phyloP scores from a whole-genome alignment of 2,888 invertebrate genomes.

The Petrolisthes manimaculis region DNA sequence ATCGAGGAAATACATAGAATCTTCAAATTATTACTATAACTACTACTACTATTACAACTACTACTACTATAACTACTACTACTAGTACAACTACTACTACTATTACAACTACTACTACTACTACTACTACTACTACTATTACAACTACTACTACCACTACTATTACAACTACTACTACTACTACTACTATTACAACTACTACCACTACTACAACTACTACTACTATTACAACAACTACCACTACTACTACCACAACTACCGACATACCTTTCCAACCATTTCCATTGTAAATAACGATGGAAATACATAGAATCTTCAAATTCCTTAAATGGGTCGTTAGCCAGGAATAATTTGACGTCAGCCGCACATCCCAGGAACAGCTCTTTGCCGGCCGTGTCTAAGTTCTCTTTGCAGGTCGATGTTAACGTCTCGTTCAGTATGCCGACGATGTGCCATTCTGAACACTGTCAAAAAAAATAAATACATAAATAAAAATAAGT shows the following conservation, averaged over 20 bases:
- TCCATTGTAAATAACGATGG: constrained; percentile 96
- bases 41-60: too few species aligned
- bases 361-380: constrained; percentile 90
- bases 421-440: constrained; percentile 79
- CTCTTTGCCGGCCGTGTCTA: constrained; percentile 79
- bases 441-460: constrained; percentile 75
- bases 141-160: neutral
- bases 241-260: too few species aligned
- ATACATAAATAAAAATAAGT: neutral
- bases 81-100: neutral
- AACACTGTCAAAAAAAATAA: constrained; percentile 29
- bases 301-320: constrained; percentile 97
- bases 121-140: constrained; percentile 1
- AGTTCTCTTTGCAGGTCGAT: constrained; percentile 76
- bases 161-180: neutral
- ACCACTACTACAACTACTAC: too few species aligned
- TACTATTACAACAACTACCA: too few species aligned
- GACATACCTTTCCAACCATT: constrained; percentile 91
- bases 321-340: constrained; percentile 90
- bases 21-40: too few species aligned
- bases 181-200: constrained; percentile 12
- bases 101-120: neutral
- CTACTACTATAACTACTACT: too few species aligned
- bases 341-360: constrained; percentile 89
- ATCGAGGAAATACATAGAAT: too few species aligned